A percentile compares a stretch with the other conserved stretches of the same genome.
Conservation (phyloP, 2,797 vertebrate genomes). For the Macropus fuliginosus region DNA sequence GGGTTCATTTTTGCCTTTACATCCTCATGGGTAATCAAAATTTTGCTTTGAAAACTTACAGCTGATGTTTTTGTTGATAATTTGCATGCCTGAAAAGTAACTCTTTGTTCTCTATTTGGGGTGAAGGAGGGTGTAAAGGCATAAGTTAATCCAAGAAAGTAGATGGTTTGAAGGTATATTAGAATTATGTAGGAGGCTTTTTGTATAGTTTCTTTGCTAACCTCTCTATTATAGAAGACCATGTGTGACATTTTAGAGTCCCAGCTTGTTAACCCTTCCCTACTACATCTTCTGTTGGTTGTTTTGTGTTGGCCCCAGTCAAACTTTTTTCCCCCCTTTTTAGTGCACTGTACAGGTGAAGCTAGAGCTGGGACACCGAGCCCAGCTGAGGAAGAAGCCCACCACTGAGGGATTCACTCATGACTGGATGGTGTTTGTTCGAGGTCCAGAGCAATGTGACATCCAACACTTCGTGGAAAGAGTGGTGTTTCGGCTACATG, state of each 20-base stretch:
- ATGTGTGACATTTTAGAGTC: not conserved
- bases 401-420: constrained; percentile 98
- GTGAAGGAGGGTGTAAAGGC: not conserved
- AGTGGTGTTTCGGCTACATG: constrained; percentile 97
- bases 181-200: not conserved
- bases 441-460: constrained; percentile 96
- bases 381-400: constrained; percentile 96
- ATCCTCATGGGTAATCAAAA: constrained; percentile 58
- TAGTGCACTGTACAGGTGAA: constrained; percentile 99
- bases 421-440: constrained; percentile 99
- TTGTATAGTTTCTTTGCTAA: rapidly evolving
- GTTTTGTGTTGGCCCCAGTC: constrained; percentile 14
- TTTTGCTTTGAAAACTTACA: constrained; percentile 62
- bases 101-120: not conserved
- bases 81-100: not conserved
- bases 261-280: constrained; percentile 6
- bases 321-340: constrained; percentile 54
- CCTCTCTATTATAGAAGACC: rapidly evolving
- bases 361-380: constrained; percentile 97
- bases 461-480: constrained; percentile 99
- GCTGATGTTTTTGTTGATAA: constrained; percentile 14
- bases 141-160: not conserved
- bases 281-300: not conserved
- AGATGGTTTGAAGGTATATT: not conserved
- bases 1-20: constrained; percentile 35